A percentile compares a stretch with the other conserved stretches of the same genome.
These are phyloP conservation scores for Myotis findleyi DNA, from an alignment of 2,797 vertebrate genomes.

Conservation along the genomic window DNA sequence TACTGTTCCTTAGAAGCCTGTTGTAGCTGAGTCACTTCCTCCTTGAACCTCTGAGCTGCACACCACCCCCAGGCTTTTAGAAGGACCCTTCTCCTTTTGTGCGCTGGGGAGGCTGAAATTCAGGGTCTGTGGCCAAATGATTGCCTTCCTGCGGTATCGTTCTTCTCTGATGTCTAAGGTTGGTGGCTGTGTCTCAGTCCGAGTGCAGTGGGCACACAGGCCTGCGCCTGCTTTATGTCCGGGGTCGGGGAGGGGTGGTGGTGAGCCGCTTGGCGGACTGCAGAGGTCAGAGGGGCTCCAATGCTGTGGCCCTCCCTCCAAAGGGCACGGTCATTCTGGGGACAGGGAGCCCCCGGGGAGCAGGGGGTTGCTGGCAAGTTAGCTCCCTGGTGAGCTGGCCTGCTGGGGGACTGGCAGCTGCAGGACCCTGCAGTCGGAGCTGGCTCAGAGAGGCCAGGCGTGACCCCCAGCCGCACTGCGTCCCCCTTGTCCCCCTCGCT, in stretches of 20 bases:
- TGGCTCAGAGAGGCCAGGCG: background rate
- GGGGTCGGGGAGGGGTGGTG: background rate
- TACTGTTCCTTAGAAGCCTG: background rate
- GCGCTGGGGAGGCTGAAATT: background rate
- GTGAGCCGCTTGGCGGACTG: background rate
- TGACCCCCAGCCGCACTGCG: no score
- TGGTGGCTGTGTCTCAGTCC: background rate
- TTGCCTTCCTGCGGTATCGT: background rate
- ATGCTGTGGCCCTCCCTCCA: background rate
- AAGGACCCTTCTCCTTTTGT: background rate
- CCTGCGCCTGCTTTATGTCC: background rate
- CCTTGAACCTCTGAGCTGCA: background rate
- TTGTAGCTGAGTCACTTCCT: constrained; percentile 50
- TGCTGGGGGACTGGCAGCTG: background rate
- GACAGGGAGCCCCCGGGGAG: background rate
- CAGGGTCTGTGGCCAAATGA: background rate
- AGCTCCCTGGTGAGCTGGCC: background rate
- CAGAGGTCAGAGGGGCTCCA: background rate
- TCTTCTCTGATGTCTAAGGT: background rate
- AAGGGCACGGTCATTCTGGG: background rate
- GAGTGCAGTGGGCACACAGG: background rate
- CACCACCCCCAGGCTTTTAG: fast-evolving
- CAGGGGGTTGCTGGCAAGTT: background rate
- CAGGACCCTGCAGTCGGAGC: background rate
- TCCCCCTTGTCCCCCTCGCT: background rate